These are phyloP conservation scores for Subacronicta megacephala DNA, from an alignment of 2,888 invertebrate species.

Conservation along the genomic window DNA sequence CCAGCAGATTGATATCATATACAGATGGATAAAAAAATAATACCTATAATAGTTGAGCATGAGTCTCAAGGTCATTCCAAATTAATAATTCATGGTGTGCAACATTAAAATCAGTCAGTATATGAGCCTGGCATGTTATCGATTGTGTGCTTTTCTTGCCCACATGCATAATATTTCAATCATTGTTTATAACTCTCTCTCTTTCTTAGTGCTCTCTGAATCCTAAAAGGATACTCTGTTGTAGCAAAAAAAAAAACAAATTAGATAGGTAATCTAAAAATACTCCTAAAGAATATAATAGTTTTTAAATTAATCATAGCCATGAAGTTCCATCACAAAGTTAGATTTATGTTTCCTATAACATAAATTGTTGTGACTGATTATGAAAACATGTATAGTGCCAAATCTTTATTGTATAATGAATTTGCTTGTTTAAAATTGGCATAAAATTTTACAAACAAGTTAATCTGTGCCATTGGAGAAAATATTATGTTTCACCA, in stretches of 20 bases:
- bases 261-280: slow-evolving; percentile 16
- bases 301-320: slow-evolving; percentile 8
- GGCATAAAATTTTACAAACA: slow-evolving; percentile 28
- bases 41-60: slow-evolving; percentile 1
- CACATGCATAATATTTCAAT: slow-evolving; percentile 7
- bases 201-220: slow-evolving; percentile 15
- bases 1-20: slow-evolving; percentile 3
- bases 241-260: slow-evolving; percentile 7
- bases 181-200: background rate
- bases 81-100: background rate
- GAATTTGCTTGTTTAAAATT: slow-evolving; percentile 40
- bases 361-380: slow-evolving; percentile 31
- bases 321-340: slow-evolving; percentile 32
- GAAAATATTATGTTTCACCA: slow-evolving; percentile 33
- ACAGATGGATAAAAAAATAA: slow-evolving; percentile 3
- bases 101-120: slow-evolving; percentile 10
- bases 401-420: slow-evolving; percentile 53
- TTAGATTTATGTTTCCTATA: too few species aligned
- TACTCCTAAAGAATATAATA: slow-evolving; percentile 2
- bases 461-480: slow-evolving; percentile 47
- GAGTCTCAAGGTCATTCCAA: slow-evolving; percentile 35
- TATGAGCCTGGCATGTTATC: background rate
- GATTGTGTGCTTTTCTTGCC: slow-evolving; percentile 16
- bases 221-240: slow-evolving; percentile 4
- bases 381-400: slow-evolving; percentile 46